Conservation (phyloP, 2,797 vertebrate species). For the Lacerta agilis region DNA sequence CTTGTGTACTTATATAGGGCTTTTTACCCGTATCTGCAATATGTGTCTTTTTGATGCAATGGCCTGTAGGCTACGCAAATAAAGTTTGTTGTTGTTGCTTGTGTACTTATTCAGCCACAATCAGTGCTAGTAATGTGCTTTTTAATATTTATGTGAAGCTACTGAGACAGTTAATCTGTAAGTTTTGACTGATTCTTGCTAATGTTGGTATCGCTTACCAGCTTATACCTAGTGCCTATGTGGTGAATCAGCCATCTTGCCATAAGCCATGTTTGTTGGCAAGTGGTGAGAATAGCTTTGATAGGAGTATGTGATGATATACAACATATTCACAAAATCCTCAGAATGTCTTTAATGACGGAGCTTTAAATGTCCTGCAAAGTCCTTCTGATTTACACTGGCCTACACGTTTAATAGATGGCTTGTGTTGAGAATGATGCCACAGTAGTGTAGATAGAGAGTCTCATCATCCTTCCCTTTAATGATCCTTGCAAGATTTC, state of each 20-base stretch:
- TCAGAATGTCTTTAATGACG: not conserved
- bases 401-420: not conserved
- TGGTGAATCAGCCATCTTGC: not conserved
- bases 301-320: not conserved
- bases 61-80: too few species aligned
- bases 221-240: not conserved
- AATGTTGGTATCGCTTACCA: not conserved
- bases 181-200: not conserved
- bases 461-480: not conserved
- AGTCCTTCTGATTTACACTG: not conserved
- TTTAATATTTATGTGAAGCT: too few species aligned
- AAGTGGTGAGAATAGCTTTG: not conserved
- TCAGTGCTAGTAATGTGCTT: not conserved
- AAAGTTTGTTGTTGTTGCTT: too few species aligned
- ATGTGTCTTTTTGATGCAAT: too few species aligned
- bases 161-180: not conserved
- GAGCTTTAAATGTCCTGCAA: not conserved
- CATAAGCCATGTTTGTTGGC: not conserved
- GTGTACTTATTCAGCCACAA: not conserved
- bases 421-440: not conserved
- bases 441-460: not conserved
- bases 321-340: not conserved
- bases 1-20: not conserved
- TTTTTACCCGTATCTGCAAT: too few species aligned
- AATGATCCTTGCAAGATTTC: not conserved